Evolutionary conservation across 2,797 vertebrate genomes (phyloP).

Genomic region (Lutjanus campechanus): DNA sequence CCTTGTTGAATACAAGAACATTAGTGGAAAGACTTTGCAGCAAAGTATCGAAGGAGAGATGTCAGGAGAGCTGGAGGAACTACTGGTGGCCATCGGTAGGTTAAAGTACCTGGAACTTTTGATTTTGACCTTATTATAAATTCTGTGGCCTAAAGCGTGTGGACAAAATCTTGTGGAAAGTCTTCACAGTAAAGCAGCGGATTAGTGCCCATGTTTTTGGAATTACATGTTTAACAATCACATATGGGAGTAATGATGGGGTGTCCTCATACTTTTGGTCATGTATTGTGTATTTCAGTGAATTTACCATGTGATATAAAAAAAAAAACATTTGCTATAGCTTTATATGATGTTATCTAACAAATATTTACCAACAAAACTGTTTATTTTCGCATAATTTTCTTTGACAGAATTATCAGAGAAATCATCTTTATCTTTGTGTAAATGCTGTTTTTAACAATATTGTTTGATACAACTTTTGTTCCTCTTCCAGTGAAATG

Average conservation of each 20-base stretch:
- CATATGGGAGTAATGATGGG: no score
- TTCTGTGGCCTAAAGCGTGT: background rate
- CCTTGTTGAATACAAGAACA: slow-evolving; percentile 85
- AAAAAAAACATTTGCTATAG: background rate
- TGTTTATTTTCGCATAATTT: background rate
- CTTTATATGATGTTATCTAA: background rate
- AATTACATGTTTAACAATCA: background rate
- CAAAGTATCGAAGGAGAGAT: slow-evolving; percentile 87
- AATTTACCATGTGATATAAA: background rate
- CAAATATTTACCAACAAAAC: background rate
- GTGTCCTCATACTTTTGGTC: background rate
- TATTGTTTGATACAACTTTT: background rate
- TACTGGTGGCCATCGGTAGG: slow-evolving; percentile 88
- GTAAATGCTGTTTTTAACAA: background rate
- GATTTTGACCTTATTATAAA: background rate
- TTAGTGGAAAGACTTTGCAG: slow-evolving; percentile 87
- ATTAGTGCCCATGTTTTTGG: background rate
- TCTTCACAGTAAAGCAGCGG: background rate
- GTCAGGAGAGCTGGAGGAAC: slow-evolving; percentile 85
- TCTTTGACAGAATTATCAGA: background rate
- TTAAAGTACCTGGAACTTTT: background rate
- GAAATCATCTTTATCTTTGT: background rate
- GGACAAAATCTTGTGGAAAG: background rate
- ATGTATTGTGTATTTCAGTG: background rate
- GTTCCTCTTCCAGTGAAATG: slow-evolving; percentile 83